Base-by-base conservation (phyloP, 2,113 vertebrate genomes). In the Cheirogaleus medius region DNA sequence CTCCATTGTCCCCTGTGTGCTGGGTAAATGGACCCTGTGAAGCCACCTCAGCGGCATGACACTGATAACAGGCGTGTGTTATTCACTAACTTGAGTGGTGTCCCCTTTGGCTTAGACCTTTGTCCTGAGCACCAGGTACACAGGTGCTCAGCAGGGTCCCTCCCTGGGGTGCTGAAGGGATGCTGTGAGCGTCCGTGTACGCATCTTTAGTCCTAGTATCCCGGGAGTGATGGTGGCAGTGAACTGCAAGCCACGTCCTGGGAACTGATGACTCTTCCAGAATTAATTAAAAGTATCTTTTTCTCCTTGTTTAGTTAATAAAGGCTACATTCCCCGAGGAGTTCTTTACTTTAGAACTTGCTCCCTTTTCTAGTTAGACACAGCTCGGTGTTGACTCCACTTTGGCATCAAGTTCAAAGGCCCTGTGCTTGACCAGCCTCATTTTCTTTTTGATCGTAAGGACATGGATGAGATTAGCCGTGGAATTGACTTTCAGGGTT, bases 131-230 rank as follows among this genome's bases (percentile, higher is more conserved):
- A 8, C 44, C 6, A 21, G 20, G 63, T 52, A 10, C 73, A 6
- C 6, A 6, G 23, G 18, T 58, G 27, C 44, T 78, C 2, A 0
- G 44, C 54, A 2, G 20, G 8, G 6, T 37, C 23, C n/a, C 8
- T 56, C 39, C 58, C 47, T 18, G 25, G 15, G 47, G 39, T 32
- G 13, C 74, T 8, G 0, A 39, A 78, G 44, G 78, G 54, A 6
- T 8, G 4, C 49, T 1, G 0, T 29, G 34, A 14, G 8, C 63
- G 9, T 58, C 6, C 0, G 1, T 1, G 7, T 39, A 6, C 47
- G 6, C 2, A 0, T 8, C 44, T 47, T 60, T 14, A 12, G 92
- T 64, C 54, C 73, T 1, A 0, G 17, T 4, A 12, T 47, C 18
- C 80, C 7, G 2, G 34, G 49, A 47, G 71, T 23, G 13, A 54